A percentile compares a stretch with the other conserved stretches of the same genome.
Evolutionary conservation across 2,113 vertebrate species (phyloP).

Genomic region (Seriola dumerili): DNA sequence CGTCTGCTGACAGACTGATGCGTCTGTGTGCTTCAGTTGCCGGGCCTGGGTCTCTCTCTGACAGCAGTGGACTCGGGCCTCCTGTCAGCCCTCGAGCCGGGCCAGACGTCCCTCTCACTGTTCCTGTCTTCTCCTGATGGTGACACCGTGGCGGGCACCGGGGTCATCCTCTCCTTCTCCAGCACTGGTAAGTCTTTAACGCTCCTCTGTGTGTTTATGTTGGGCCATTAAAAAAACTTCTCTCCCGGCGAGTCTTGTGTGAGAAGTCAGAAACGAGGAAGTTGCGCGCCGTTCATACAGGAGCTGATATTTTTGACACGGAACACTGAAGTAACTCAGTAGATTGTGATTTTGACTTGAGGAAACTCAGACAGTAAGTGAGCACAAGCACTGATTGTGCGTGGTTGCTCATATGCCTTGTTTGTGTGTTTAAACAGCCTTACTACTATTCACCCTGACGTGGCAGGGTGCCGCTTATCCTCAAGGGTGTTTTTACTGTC

Average conservation of each 20-base stretch:
- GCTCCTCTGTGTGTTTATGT: too few species aligned
- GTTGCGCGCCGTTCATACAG: slow-evolving; percentile 27
- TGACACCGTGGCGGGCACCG: slow-evolving; percentile 82
- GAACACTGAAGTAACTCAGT: not conserved
- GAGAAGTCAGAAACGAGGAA: slow-evolving; percentile 34
- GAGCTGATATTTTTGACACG: not conserved
- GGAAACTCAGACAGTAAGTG: not conserved
- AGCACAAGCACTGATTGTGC: slow-evolving; percentile 1
- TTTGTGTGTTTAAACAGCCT: not conserved
- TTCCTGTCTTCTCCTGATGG: slow-evolving; percentile 81
- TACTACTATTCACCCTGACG: slow-evolving; percentile 22
- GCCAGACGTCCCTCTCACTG: slow-evolving; percentile 85
- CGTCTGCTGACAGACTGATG: not conserved
- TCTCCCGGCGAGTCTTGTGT: not conserved
- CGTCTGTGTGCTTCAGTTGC: slow-evolving; percentile 71
- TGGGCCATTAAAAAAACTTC: too few species aligned
- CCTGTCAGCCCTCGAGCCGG: slow-evolving; percentile 84
- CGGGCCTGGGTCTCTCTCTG: slow-evolving; percentile 74
- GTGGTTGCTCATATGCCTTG: not conserved
- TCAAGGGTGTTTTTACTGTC: not conserved
- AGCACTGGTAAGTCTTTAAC: slow-evolving; percentile 81
- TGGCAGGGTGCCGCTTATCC: not conserved
- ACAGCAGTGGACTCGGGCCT: slow-evolving; percentile 88
- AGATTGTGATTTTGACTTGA: not conserved
- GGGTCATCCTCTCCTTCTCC: slow-evolving; percentile 88